Evolutionary conservation across 1,140 invertebrate genomes (phyloP).

Genomic region (Chlorops oryzae): DNA sequence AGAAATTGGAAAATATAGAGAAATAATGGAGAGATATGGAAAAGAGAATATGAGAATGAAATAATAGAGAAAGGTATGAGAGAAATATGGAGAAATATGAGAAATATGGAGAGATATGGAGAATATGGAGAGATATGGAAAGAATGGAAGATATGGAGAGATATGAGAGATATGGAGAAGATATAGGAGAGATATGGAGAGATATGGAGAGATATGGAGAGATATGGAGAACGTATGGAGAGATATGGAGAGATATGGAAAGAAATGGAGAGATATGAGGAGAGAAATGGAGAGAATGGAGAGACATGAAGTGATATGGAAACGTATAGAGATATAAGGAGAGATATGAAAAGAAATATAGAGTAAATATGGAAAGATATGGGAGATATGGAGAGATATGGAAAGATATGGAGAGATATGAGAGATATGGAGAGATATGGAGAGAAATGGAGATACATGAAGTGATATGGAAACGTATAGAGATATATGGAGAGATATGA

Average conservation of each 20-base stretch:
- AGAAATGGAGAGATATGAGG: background rate
- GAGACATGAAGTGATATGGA: background rate
- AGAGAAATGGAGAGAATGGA: background rate
- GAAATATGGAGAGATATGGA: too few species aligned
- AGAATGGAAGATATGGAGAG: too few species aligned
- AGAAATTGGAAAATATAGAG: too few species aligned
- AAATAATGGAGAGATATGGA: too few species aligned
- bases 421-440: background rate
- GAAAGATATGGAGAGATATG: background rate
- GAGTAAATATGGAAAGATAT: background rate
- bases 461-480: background rate
- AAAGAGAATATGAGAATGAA: too few species aligned
- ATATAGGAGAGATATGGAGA: background rate
- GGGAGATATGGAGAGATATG: background rate
- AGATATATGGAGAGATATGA: background rate
- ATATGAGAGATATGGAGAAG: background rate
- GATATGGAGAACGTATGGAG: background rate
- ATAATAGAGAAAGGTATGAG: too few species aligned
- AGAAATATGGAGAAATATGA: too few species aligned
- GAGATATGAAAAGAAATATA: background rate
- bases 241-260: background rate
- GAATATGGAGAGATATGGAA: too few species aligned
- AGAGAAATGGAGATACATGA: background rate
- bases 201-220: background rate
- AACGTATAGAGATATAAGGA: background rate